Percentiles rank a stretch among this genome's conserved stretches.
These are phyloP conservation scores for Micromesistius poutassou DNA, from an alignment of 2,797 vertebrate genomes.

Conservation along the genomic window DNA sequence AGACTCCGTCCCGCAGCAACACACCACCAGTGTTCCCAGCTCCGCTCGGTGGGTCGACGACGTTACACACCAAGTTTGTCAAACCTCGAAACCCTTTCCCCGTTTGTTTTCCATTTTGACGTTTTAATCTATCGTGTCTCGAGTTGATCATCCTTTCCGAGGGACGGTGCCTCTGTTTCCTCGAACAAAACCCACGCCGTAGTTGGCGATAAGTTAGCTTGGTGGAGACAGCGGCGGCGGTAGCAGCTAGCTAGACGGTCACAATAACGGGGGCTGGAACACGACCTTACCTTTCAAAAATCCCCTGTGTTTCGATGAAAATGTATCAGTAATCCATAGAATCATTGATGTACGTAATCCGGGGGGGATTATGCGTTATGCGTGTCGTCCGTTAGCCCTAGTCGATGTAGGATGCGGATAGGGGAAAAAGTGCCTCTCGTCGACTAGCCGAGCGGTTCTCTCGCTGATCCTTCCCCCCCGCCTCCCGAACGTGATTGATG, in stretches of 20 bases:
- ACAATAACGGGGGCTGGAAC: slow-evolving; percentile 45
- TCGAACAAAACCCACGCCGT: slow-evolving; percentile 33
- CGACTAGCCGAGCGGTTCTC: slow-evolving; percentile 65
- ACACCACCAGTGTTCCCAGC: not conserved
- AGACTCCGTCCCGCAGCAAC: not conserved
- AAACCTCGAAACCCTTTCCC: not conserved
- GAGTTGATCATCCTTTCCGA: slow-evolving; percentile 49
- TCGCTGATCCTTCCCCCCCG: slow-evolving; percentile 58
- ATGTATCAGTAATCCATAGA: slow-evolving; percentile 69
- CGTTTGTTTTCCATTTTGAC: not conserved
- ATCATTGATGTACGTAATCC: slow-evolving; percentile 58
- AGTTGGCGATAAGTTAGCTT: slow-evolving; percentile 66
- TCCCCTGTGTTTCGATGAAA: slow-evolving; percentile 58
- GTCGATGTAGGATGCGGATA: slow-evolving; percentile 66
- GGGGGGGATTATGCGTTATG: slow-evolving; percentile 34
- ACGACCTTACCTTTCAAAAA: slow-evolving; percentile 67
- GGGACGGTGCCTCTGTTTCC: slow-evolving; percentile 6
- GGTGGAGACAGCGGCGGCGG: slow-evolving; percentile 47
- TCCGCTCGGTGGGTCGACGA: slow-evolving; percentile 26
- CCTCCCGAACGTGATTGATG: slow-evolving; percentile 67
- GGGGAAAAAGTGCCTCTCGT: slow-evolving; percentile 63
- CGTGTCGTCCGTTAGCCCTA: slow-evolving; percentile 54
- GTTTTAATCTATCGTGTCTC: slow-evolving; percentile 14
- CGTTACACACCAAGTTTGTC: slow-evolving; percentile 46
- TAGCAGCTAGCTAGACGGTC: slow-evolving; percentile 57